These are phyloP conservation scores for Pteruthius melanotis DNA, from an alignment of 2,113 vertebrate genomes.

Conservation along the genomic window DNA sequence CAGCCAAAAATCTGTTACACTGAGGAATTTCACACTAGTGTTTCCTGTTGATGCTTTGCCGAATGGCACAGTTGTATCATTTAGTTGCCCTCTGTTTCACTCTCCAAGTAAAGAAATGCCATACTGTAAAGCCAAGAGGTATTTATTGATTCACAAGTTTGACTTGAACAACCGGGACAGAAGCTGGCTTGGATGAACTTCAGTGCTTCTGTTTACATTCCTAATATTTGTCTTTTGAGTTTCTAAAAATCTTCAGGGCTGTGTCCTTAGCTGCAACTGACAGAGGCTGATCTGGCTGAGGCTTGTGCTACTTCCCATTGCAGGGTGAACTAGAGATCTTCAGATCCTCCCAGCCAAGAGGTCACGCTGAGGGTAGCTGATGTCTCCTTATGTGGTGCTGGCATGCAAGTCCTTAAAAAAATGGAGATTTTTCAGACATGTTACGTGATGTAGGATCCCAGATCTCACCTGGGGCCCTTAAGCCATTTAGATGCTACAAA, in stretches of 20 bases:
- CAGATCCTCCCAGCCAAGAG: background rate
- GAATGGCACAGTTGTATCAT: constrained; percentile 65
- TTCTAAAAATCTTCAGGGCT: background rate
- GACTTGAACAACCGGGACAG: background rate
- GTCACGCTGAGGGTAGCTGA: background rate
- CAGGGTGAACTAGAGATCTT: background rate
- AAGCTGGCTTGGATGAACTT: constrained; percentile 19
- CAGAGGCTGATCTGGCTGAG: background rate
- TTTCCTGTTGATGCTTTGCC: constrained; percentile 71
- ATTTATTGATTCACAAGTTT: constrained; percentile 47
- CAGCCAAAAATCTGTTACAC: constrained; percentile 68
- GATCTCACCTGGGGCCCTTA: background rate
- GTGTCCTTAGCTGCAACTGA: background rate
- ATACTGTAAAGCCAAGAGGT: constrained; percentile 15
- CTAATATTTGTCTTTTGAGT: background rate
- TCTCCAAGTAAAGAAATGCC: constrained; percentile 57
- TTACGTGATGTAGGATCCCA: background rate
- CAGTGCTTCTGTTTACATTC: constrained; percentile 14
- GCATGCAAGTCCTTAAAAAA: background rate
- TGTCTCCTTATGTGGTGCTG: background rate
- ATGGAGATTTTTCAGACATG: background rate
- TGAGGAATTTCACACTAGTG: constrained; percentile 66
- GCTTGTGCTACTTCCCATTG: background rate
- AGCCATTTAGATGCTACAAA: background rate
- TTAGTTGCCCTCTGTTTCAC: constrained; percentile 65